Evolutionary conservation across 92 coral and sea anemone species (phyloP).

Genomic region (Zoanthus solanderi): DNA sequence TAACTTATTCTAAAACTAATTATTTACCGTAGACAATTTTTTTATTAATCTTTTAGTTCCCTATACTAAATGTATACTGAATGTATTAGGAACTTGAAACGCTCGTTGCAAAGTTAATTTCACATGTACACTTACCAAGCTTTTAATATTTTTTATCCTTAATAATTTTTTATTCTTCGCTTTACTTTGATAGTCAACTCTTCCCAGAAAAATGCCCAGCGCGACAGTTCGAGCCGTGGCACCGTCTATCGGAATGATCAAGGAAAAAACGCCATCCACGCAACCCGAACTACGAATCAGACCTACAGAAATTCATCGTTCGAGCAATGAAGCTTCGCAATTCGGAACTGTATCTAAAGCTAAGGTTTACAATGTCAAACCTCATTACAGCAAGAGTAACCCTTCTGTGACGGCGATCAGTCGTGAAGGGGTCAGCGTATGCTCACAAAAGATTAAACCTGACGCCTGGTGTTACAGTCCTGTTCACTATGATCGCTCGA

Average conservation of each 20-base stretch:
- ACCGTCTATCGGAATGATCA: conserved; percentile 36
- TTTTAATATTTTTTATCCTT: neutral
- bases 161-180: neutral
- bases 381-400: conserved; percentile 67
- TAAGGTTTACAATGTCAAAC: conserved; percentile 55
- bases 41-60: too few species aligned
- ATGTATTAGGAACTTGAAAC: too few species aligned
- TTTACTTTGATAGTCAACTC: neutral
- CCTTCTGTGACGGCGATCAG: conserved; percentile 10
- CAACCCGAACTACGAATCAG: conserved; percentile 37
- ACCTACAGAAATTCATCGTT: conserved; percentile 26
- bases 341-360: conserved; percentile 65
- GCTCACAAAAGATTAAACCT: conserved; percentile 95
- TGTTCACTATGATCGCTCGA: conserved; percentile 75
- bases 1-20: too few species aligned
- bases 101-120: too few species aligned
- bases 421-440: conserved; percentile 57
- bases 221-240: conserved; percentile 11
- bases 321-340: conserved; percentile 3
- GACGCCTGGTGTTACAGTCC: conserved; percentile 92
- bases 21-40: too few species aligned
- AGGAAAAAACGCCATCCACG: conserved; percentile 31
- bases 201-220: conserved; percentile 61
- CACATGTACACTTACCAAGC: too few species aligned
- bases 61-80: too few species aligned